Conservation (phyloP, 2,888 invertebrate species). For the Polydrusus pterygomalis region DNA sequence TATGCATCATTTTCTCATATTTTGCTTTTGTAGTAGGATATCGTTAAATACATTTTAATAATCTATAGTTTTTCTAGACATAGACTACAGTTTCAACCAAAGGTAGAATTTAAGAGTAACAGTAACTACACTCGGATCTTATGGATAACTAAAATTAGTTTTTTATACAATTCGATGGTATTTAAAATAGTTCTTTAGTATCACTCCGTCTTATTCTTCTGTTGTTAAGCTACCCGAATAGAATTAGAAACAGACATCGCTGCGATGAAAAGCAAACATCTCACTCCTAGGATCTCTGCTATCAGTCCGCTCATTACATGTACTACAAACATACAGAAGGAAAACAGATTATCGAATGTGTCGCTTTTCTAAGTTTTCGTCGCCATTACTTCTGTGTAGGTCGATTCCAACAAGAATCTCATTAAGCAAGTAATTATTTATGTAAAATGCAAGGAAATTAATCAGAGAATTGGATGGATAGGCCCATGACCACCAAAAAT, state of each 20-base stretch:
- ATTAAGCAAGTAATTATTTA: slow-evolving; percentile 27
- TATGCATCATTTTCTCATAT: no score
- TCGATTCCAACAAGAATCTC: slow-evolving; percentile 51
- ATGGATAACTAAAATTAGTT: no score
- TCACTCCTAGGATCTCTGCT: slow-evolving; percentile 43
- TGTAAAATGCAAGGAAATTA: slow-evolving; percentile 35
- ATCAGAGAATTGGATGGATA: slow-evolving; percentile 22
- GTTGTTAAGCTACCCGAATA: slow-evolving; percentile 33
- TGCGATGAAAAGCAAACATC: slow-evolving; percentile 40
- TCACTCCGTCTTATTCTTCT: slow-evolving; percentile 33
- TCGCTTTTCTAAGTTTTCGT: slow-evolving; percentile 50
- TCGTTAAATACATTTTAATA: no score
- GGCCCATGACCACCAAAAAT: slow-evolving; percentile 44
- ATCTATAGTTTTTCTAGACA: no score
- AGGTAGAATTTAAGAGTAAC: no score
- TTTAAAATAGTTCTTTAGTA: neutral
- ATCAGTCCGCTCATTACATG: slow-evolving; percentile 52
- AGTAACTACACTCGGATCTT: no score
- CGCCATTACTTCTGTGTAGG: slow-evolving; percentile 48
- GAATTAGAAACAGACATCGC: slow-evolving; percentile 40
- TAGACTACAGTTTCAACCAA: no score
- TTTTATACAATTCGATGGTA: no score
- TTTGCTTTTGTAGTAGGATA: no score
- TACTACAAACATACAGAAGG: slow-evolving; percentile 50
- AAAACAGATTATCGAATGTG: slow-evolving; percentile 54